phyloP scores from a whole-genome alignment of 2,888 invertebrate species.

The Mesodorylaimus sp. region DNA sequence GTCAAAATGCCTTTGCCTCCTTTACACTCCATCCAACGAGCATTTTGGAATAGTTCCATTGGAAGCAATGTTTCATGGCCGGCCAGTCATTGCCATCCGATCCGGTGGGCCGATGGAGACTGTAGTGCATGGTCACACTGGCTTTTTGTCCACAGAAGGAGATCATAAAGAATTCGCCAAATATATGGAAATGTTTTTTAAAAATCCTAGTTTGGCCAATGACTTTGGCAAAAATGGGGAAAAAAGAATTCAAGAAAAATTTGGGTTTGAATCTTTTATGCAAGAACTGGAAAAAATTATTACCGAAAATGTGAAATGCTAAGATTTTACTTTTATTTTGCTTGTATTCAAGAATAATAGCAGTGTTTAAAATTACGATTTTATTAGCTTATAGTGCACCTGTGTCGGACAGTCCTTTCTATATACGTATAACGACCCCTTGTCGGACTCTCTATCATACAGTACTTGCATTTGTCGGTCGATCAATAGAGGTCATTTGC shows the following conservation, averaged over 20 bases:
- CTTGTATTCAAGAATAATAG: too few species aligned
- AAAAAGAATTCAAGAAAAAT: background rate
- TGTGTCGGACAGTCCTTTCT: too few species aligned
- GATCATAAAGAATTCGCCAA: constrained; percentile 15
- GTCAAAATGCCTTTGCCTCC: constrained; percentile 29
- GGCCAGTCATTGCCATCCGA: constrained; percentile 83
- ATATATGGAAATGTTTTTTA: constrained; percentile 16
- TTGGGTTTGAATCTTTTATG: background rate
- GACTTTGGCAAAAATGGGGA: constrained; percentile 18
- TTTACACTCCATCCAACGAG: constrained; percentile 90
- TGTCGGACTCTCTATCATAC: too few species aligned
- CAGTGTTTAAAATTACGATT: too few species aligned
- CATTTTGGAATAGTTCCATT: constrained; percentile 98
- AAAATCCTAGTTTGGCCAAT: constrained; percentile 7
- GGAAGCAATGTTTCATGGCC: constrained; percentile 83
- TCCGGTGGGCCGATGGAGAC: constrained; percentile 93
- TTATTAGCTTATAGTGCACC: too few species aligned
- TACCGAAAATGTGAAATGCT: too few species aligned
- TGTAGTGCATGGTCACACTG: constrained; percentile 39
- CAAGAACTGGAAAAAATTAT: background rate
- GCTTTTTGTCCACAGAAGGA: constrained; percentile 17
- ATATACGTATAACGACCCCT: too few species aligned
- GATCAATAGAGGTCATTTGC: too few species aligned
- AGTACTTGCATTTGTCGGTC: too few species aligned
- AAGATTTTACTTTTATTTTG: too few species aligned